phyloP scores from a whole-genome alignment of 2,113 vertebrate species.

The Camelus dromedarius region DNA sequence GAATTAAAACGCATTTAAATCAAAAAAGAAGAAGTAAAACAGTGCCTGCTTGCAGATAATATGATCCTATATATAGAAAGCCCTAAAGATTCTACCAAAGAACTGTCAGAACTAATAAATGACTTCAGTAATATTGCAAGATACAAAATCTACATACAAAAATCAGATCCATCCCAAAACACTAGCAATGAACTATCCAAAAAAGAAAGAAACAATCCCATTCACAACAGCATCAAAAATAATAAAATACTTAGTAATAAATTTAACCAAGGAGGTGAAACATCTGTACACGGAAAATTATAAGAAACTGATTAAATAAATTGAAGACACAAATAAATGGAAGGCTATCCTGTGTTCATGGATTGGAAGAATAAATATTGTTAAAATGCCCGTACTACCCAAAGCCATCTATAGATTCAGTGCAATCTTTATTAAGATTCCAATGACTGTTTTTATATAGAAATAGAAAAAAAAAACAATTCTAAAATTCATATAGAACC shows the following conservation, averaged over 20 bases:
- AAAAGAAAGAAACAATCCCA: neutral
- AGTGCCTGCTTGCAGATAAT: neutral
- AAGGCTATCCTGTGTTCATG: neutral
- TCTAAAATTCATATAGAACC: neutral
- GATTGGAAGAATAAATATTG: neutral
- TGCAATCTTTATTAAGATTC: neutral
- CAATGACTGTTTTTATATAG: neutral
- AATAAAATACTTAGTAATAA: neutral
- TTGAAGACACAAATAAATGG: neutral
- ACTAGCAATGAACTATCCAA: too few relatives aligned
- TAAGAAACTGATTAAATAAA: neutral
- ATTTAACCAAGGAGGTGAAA: neutral
- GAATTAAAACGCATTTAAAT: neutral
- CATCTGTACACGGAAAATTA: neutral
- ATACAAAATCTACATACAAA: neutral
- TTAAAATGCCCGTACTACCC: neutral
- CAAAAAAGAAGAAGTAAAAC: neutral
- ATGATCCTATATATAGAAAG: neutral
- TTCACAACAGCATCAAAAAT: neutral
- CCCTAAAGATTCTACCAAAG: neutral
- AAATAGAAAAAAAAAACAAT: neutral
- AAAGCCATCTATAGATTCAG: neutral
- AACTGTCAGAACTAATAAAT: neutral
- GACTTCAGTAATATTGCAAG: neutral
- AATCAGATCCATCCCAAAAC: neutral